Percentiles rank a stretch among this genome's conserved stretches.
These are phyloP conservation scores for Cabera pusaria DNA, from an alignment of 2,888 invertebrate genomes.

Conservation along the genomic window DNA sequence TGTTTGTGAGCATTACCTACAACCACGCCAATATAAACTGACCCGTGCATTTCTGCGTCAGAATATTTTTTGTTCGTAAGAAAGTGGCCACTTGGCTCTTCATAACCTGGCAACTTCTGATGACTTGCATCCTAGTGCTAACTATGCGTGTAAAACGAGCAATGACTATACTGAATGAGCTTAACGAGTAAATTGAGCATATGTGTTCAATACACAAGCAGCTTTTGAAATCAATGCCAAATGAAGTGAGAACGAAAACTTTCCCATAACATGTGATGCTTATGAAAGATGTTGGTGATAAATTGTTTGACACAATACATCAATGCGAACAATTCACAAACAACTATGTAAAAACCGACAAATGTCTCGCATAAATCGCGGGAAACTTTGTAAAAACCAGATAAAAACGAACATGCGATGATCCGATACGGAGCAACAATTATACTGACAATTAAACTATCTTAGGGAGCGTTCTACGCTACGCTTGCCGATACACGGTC, in stretches of 20 bases:
- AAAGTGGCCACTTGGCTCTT: constrained; percentile 26
- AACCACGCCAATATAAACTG: constrained; percentile 31
- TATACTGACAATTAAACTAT: too few species aligned
- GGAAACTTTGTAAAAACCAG: constrained; percentile 34
- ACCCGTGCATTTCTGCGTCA: constrained; percentile 25
- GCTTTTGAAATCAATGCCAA: constrained; percentile 2
- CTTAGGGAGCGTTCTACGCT: too few species aligned
- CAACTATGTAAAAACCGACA: constrained; percentile 34
- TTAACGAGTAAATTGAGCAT: constrained; percentile 8
- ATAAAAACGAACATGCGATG: constrained; percentile 30
- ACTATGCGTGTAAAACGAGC: too few species aligned
- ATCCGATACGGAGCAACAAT: constrained; percentile 20
- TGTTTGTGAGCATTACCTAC: constrained; percentile 31
- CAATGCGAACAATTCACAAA: constrained; percentile 17
- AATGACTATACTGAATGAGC: constrained; percentile 1
- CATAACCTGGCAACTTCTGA: constrained; percentile 31
- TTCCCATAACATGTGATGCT: constrained; percentile 8
- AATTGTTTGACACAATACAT: constrained; percentile 19
- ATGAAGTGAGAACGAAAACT: constrained; percentile 4
- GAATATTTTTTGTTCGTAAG: constrained; percentile 23
- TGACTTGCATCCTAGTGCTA: constrained; percentile 42
- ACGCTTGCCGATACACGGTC: too few species aligned
- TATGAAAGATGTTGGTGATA: constrained; percentile 13
- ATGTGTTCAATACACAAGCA: constrained; percentile 1
- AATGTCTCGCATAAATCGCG: constrained; percentile 37